Evolutionary conservation across 1,140 invertebrate species (phyloP).

Genomic region (Platyura marginata): DNA sequence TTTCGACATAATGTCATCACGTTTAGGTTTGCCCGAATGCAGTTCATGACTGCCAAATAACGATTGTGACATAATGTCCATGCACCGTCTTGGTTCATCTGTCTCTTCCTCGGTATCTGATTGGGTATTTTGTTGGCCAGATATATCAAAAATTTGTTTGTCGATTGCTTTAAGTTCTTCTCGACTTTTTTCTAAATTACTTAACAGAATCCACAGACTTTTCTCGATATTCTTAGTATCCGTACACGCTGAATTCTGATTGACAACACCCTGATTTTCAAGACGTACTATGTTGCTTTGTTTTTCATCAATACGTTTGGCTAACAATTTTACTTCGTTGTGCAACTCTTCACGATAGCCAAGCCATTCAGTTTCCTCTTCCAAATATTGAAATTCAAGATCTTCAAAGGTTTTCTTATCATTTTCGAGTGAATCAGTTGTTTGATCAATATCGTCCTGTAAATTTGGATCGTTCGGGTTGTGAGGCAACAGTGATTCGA

Average conservation of each 20-base stretch:
- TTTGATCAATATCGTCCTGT: slow-evolving; percentile 35
- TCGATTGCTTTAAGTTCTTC: slow-evolving; percentile 6
- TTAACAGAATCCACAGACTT: slow-evolving; percentile 4
- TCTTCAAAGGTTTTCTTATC: slow-evolving; percentile 76
- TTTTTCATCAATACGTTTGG: slow-evolving; percentile 40
- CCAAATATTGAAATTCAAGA: slow-evolving; percentile 82
- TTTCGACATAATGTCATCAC: slow-evolving; percentile 33
- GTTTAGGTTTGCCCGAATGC: slow-evolving; percentile 15
- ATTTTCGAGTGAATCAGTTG: slow-evolving; percentile 47
- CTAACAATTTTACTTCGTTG: slow-evolving; percentile 48
- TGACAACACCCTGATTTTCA: slow-evolving; percentile 41
- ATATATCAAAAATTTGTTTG: slow-evolving; percentile 5
- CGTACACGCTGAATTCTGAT: slow-evolving; percentile 35
- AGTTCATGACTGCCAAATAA: slow-evolving; percentile 21
- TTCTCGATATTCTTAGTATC: slow-evolving; percentile 41
- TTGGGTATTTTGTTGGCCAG: slow-evolving; percentile 5
- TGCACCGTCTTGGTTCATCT: slow-evolving; percentile 4
- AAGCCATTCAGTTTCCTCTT: slow-evolving; percentile 69
- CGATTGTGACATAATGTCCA: slow-evolving; percentile 23
- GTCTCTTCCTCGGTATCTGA: slow-evolving; percentile 8
- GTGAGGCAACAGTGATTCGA: slow-evolving; percentile 32
- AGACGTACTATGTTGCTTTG: slow-evolving; percentile 42
- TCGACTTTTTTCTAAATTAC: slow-evolving; percentile 4
- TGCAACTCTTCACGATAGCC: slow-evolving; percentile 67
- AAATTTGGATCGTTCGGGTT: slow-evolving; percentile 29